Conservation (phyloP, 2,113 vertebrate genomes). For the Anarrhichthys ocellatus region DNA sequence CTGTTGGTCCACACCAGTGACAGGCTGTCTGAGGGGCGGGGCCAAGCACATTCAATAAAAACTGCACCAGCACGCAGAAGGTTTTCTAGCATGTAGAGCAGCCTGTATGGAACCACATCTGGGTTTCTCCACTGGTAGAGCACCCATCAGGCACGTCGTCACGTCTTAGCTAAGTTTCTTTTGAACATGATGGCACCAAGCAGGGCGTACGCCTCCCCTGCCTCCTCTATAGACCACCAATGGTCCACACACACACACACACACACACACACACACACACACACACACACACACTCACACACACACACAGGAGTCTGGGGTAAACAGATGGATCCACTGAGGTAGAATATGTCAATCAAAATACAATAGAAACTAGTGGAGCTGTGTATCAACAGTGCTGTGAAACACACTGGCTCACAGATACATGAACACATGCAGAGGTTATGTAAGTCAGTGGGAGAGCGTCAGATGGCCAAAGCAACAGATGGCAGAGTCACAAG, state of each 20-base stretch:
- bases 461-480: neutral
- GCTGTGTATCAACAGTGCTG: neutral
- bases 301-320: neutral
- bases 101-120: too few relatives aligned
- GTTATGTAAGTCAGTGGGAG: slow-evolving; percentile 26
- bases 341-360: slow-evolving; percentile 5
- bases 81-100: too few relatives aligned
- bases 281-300: slow-evolving; percentile 21
- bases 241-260: slow-evolving; percentile 3
- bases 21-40: too few relatives aligned
- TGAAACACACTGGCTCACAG: slow-evolving; percentile 1
- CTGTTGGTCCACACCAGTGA: neutral
- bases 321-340: slow-evolving; percentile 19
- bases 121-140: too few relatives aligned
- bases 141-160: too few relatives aligned
- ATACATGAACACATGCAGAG: neutral
- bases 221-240: too few relatives aligned
- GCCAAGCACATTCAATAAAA: too few relatives aligned
- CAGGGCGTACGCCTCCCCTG: too few relatives aligned
- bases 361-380: neutral
- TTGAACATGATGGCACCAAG: too few relatives aligned
- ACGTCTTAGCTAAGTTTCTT: too few relatives aligned
- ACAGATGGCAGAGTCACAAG: slow-evolving; percentile 15
- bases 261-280: neutral
- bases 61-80: too few relatives aligned